These are phyloP conservation scores for Rhyacichthys aspro DNA, from an alignment of 2,797 vertebrate genomes.

Conservation along the genomic window DNA sequence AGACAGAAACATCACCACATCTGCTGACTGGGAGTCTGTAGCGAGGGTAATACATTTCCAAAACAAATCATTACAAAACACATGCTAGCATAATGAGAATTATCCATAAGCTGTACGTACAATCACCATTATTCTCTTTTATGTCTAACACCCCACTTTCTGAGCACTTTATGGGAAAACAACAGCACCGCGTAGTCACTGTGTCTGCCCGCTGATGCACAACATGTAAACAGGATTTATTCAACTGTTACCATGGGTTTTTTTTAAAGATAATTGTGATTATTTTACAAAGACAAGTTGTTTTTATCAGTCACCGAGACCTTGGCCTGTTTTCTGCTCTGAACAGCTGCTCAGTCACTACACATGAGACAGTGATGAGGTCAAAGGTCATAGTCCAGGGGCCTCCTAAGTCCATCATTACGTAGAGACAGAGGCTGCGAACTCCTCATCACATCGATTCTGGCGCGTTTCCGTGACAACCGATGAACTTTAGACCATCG, in stretches of 20 bases:
- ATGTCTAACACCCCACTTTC: neutral
- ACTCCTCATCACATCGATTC: neutral
- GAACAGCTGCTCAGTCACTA: neutral
- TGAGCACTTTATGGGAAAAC: constrained; percentile 9
- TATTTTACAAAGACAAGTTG: too few relatives aligned
- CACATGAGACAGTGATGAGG: neutral
- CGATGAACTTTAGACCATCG: too few relatives aligned
- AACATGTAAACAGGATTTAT: constrained; percentile 2
- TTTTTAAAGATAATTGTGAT: too few relatives aligned
- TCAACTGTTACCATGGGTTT: neutral
- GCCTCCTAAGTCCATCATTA: neutral
- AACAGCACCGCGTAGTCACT: neutral
- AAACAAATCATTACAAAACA: constrained; percentile 56
- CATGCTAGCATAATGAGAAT: constrained; percentile 39
- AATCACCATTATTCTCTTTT: constrained; percentile 14
- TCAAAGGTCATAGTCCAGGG: neutral
- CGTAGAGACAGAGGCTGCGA: neutral
- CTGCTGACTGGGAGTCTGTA: constrained; percentile 37
- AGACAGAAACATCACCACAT: constrained; percentile 44
- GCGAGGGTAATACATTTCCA: constrained; percentile 26
- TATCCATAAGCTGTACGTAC: constrained; percentile 30
- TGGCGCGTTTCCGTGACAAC: neutral
- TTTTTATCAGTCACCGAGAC: too few relatives aligned
- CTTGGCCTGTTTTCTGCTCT: neutral
- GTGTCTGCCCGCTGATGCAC: neutral